phyloP scores from a whole-genome alignment of 2,797 vertebrate species.

The Danio aesculapii region DNA sequence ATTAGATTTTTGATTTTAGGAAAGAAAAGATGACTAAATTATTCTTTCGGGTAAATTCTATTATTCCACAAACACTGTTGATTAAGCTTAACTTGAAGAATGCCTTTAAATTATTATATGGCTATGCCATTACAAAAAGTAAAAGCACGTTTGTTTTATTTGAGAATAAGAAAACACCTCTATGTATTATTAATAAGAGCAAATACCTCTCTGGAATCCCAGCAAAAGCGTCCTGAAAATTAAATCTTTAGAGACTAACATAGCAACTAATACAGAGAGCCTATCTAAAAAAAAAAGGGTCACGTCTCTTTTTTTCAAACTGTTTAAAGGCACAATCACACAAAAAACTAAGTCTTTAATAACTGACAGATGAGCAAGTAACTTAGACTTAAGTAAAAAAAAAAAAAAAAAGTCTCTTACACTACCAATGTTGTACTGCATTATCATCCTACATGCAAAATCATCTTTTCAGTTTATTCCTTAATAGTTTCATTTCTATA shows the following conservation, averaged over 20 bases:
- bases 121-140: not conserved
- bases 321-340: not conserved
- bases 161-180: not conserved
- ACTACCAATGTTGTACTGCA: not conserved
- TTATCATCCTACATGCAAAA: slow-evolving; percentile 16
- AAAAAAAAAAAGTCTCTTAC: not conserved
- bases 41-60: not conserved
- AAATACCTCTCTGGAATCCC: slow-evolving; percentile 59
- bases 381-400: not conserved
- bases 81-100: slow-evolving; percentile 9
- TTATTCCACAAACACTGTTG: slow-evolving; percentile 19
- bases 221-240: slow-evolving; percentile 57
- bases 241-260: slow-evolving; percentile 40
- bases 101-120: not conserved
- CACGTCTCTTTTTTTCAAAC: no score
- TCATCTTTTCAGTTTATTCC: not conserved
- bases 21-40: not conserved
- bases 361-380: not conserved
- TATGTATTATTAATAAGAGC: slow-evolving; percentile 4
- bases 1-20: no score
- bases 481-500: not conserved
- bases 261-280: slow-evolving; percentile 3
- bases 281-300: slow-evolving; percentile 7
- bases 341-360: not conserved
- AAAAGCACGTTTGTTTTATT: slow-evolving; percentile 4